Conservation (phyloP, 2,113 vertebrate genomes). For the Myrmecophaga tridactyla region DNA sequence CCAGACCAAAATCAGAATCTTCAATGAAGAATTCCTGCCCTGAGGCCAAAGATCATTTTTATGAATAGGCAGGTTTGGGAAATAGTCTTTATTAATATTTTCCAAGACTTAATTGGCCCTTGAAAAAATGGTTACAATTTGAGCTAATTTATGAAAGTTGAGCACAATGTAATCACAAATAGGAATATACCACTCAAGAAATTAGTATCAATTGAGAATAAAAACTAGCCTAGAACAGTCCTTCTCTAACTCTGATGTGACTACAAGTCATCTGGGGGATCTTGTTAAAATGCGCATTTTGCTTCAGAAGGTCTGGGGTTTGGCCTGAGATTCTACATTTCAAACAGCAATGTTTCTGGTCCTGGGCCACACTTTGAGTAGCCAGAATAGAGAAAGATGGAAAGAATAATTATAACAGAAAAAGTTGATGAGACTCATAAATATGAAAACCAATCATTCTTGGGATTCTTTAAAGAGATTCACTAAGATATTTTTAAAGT, state of each 20-base stretch:
- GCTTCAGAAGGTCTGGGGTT: background rate
- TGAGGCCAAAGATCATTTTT: background rate
- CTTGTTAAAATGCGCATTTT: slow-evolving; percentile 25
- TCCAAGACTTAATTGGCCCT: background rate
- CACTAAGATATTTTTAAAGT: background rate
- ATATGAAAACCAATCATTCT: background rate
- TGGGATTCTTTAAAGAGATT: background rate
- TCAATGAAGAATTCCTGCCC: background rate
- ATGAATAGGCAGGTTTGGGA: background rate
- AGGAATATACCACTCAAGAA: background rate
- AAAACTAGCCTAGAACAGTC: background rate
- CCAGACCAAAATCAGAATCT: background rate
- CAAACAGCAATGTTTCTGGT: background rate
- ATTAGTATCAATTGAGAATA: background rate
- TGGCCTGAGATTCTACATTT: background rate
- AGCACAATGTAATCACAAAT: background rate
- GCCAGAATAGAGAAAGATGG: background rate
- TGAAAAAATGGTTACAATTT: background rate
- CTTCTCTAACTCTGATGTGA: background rate
- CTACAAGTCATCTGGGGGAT: background rate
- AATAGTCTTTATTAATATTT: background rate
- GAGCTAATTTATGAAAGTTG: background rate
- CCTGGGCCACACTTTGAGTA: background rate
- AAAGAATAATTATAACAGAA: background rate
- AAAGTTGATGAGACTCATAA: background rate